phyloP scores from a whole-genome alignment of 2,888 invertebrate genomes.

The Strigamia crassipes region DNA sequence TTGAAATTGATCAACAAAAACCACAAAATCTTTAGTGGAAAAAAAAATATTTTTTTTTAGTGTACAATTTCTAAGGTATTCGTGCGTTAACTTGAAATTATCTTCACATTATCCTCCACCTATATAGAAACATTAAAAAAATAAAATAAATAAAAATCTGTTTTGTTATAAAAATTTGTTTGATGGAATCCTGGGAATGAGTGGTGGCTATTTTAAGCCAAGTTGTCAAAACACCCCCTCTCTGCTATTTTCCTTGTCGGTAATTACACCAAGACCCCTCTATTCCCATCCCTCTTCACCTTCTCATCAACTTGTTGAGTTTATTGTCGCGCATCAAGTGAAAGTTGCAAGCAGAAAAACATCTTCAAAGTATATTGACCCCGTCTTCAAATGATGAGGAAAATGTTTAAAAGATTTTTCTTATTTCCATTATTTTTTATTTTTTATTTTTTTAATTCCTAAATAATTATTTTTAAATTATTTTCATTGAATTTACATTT shows the following conservation, averaged over 20 bases:
- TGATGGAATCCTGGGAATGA: not conserved
- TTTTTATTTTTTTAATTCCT: not conserved
- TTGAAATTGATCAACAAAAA: too few species aligned
- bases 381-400: not conserved
- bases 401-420: constrained; percentile 3
- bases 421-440: not conserved
- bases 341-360: constrained; percentile 10
- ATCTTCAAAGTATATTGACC: not conserved
- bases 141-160: too few species aligned
- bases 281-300: not conserved
- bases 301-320: constrained; percentile 10
- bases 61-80: too few species aligned
- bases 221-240: not conserved
- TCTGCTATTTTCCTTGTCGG: not conserved
- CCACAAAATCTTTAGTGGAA: too few species aligned
- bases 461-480: not conserved
- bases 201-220: not conserved
- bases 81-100: too few species aligned
- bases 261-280: not conserved
- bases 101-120: too few species aligned
- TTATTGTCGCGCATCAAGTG: constrained; percentile 10
- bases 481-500: not conserved
- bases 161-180: not conserved
- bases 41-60: too few species aligned
- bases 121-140: too few species aligned